Evolutionary conservation across 2,797 vertebrate genomes (phyloP).

Genomic region (Myoxocephalus aenaeus): DNA sequence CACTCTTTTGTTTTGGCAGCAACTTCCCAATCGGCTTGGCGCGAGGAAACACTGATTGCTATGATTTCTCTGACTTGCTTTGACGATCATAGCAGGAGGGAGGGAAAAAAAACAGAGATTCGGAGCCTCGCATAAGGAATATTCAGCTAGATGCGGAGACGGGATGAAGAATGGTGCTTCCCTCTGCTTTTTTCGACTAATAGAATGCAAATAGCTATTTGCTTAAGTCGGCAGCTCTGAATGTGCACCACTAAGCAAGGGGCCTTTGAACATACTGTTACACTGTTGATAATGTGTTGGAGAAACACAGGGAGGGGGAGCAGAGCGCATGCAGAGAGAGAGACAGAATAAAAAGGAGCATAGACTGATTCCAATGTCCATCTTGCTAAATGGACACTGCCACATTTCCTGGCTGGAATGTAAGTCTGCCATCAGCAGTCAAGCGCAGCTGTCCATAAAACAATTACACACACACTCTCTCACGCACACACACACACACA

Average conservation of each 20-base stretch:
- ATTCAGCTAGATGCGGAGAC: slow-evolving; percentile 66
- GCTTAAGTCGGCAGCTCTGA: slow-evolving; percentile 77
- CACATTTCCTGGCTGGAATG: slow-evolving; percentile 53
- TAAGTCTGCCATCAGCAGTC: slow-evolving; percentile 52
- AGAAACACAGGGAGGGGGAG: slow-evolving; percentile 51
- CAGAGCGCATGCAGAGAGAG: slow-evolving; percentile 28
- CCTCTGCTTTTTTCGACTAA: slow-evolving; percentile 65
- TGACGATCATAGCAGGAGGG: slow-evolving; percentile 63
- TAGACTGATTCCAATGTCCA: slow-evolving; percentile 46
- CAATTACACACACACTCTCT: slow-evolving; percentile 49
- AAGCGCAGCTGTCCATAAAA: slow-evolving; percentile 56
- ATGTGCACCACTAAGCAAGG: slow-evolving; percentile 74
- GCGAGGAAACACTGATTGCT: slow-evolving; percentile 76
- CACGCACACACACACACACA: slow-evolving; percentile 28
- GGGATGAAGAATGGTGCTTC: slow-evolving; percentile 71
- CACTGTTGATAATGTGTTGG: slow-evolving; percentile 68
- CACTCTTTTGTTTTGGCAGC: slow-evolving; percentile 77
- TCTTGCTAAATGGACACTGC: slow-evolving; percentile 56
- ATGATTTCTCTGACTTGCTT: slow-evolving; percentile 75
- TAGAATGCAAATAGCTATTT: slow-evolving; percentile 79
- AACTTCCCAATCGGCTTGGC: slow-evolving; percentile 73
- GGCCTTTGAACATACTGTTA: slow-evolving; percentile 72
- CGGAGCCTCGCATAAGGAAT: slow-evolving; percentile 61
- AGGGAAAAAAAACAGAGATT: slow-evolving; percentile 53
- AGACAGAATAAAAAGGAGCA: slow-evolving; percentile 22